These are phyloP conservation scores for Orchestes rusci DNA, from an alignment of 2,888 invertebrate species.

Conservation along the genomic window DNA sequence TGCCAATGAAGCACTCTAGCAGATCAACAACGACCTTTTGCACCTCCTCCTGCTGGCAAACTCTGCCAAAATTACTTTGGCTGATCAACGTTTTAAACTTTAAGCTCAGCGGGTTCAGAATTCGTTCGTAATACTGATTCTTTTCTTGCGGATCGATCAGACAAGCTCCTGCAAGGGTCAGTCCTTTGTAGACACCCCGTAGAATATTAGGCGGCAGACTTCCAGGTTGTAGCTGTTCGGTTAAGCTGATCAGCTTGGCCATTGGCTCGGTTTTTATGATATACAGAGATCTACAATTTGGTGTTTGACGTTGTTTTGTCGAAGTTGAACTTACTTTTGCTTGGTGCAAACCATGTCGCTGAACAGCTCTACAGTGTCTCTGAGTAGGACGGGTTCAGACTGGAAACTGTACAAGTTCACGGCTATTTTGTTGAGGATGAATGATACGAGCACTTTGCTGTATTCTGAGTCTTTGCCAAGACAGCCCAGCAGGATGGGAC, in stretches of 20 bases:
- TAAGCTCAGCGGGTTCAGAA: constrained; percentile 46
- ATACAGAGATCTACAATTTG: constrained; percentile 45
- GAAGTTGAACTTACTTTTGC: constrained; percentile 36
- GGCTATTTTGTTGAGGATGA: constrained; percentile 58
- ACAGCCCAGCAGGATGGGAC: constrained; percentile 52
- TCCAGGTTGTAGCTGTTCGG: constrained; percentile 47
- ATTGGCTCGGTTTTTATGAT: constrained; percentile 53
- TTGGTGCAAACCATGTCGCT: constrained; percentile 40
- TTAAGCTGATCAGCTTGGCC: constrained; percentile 48
- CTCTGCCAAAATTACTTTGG: constrained; percentile 48
- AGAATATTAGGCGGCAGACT: constrained; percentile 52
- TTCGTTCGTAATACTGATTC: constrained; percentile 39
- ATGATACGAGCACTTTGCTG: constrained; percentile 55
- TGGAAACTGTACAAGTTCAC: constrained; percentile 55
- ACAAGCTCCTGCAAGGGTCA: constrained; percentile 31
- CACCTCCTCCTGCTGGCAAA: constrained; percentile 55
- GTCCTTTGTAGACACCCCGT: constrained; percentile 23
- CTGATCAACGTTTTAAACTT: constrained; percentile 50
- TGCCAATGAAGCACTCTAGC: constrained; percentile 68
- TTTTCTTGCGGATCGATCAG: constrained; percentile 37
- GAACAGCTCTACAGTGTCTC: constrained; percentile 58
- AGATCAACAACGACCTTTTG: constrained; percentile 65
- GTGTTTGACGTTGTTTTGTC: not conserved
- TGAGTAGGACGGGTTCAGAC: constrained; percentile 54
- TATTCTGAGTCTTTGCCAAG: constrained; percentile 63